phyloP scores from a whole-genome alignment of 2,888 invertebrate species.

The Nemoura dubitans region DNA sequence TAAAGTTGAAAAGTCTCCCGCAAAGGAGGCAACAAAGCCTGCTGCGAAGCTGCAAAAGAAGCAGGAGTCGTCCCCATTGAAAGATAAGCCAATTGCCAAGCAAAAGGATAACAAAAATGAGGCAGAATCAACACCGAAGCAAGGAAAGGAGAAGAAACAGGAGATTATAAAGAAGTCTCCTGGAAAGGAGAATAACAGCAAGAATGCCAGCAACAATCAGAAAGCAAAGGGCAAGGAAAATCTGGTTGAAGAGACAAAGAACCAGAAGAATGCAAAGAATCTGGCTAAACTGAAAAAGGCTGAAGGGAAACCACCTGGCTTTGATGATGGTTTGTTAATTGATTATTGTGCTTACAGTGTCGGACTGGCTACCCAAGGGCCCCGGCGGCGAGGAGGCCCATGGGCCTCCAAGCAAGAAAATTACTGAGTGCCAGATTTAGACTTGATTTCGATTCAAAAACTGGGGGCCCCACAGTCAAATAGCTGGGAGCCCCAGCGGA shows the following conservation, averaged over 20 bases:
- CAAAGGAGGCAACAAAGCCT: slow-evolving; percentile 49
- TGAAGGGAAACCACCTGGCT: slow-evolving; percentile 75
- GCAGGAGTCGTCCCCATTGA: slow-evolving; percentile 60
- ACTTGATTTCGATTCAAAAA: too few species aligned
- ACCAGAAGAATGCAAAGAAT: slow-evolving; percentile 68
- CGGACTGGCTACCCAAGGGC: too few species aligned
- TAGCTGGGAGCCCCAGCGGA: too few species aligned
- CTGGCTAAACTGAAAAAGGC: slow-evolving; percentile 58
- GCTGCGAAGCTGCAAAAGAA: slow-evolving; percentile 56
- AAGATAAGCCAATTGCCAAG: slow-evolving; percentile 62
- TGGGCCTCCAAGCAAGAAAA: too few species aligned
- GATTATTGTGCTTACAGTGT: background rate
- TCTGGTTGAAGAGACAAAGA: slow-evolving; percentile 61
- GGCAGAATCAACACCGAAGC: slow-evolving; percentile 33
- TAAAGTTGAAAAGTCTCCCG: slow-evolving; percentile 49
- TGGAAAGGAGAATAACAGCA: slow-evolving; percentile 51
- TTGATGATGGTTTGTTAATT: slow-evolving; percentile 69
- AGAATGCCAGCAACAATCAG: slow-evolving; percentile 62
- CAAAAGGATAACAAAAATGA: slow-evolving; percentile 62
- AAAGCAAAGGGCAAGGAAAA: slow-evolving; percentile 60
- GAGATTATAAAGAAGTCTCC: slow-evolving; percentile 43
- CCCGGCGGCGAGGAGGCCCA: too few species aligned
- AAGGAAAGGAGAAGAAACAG: slow-evolving; percentile 41
- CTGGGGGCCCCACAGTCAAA: too few species aligned
- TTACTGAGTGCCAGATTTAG: too few species aligned